phyloP scores from a whole-genome alignment of 2,113 vertebrate species.

The Sphaerodactylus townsendi region DNA sequence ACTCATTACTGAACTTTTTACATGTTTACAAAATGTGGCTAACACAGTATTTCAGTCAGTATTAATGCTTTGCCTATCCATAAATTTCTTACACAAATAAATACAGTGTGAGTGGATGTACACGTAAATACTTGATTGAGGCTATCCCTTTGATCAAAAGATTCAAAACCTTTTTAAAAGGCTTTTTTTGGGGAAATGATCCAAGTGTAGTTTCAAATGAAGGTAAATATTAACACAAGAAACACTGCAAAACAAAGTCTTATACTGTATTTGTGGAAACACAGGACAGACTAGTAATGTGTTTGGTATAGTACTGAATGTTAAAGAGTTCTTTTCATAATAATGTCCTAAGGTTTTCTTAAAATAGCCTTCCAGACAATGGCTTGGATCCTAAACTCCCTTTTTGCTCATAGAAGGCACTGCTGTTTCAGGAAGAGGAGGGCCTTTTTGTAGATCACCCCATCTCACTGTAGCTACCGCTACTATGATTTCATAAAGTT shows the following conservation, averaged over 20 bases:
- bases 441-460: too few relatives aligned
- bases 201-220: not conserved
- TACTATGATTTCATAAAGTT: too few relatives aligned
- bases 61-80: not conserved
- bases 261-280: conserved; percentile 17
- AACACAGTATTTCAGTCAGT: too few relatives aligned
- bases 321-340: conserved; percentile 6
- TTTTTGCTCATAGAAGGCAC: too few relatives aligned
- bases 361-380: not conserved
- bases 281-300: not conserved
- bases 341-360: not conserved
- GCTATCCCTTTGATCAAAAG: not conserved
- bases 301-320: not conserved
- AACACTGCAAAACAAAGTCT: not conserved
- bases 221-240: conserved; percentile 7
- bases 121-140: not conserved
- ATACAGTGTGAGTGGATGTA: not conserved
- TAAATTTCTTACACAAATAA: not conserved
- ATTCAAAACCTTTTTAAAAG: not conserved
- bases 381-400: too few relatives aligned
- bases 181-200: too few relatives aligned
- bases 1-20: too few relatives aligned
- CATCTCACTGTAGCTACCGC: too few relatives aligned
- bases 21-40: too few relatives aligned
- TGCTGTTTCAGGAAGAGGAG: too few relatives aligned